A percentile compares a stretch with the other conserved stretches of the same genome.
Evolutionary conservation across 1,140 invertebrate genomes (phyloP).

Genomic region (Eueides isabella): DNA sequence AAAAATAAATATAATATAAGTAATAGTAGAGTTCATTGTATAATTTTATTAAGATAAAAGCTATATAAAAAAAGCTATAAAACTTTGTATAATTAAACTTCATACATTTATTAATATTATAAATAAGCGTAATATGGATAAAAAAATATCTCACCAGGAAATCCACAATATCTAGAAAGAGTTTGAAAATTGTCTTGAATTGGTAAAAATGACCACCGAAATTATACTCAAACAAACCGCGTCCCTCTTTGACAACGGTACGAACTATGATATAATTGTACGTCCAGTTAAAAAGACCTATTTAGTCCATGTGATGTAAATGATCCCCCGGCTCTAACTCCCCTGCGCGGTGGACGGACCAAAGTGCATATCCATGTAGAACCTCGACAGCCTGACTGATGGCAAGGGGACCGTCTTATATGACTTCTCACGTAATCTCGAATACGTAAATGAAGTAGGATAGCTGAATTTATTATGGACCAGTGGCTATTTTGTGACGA

Average conservation of each 20-base stretch:
- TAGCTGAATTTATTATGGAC: conserved; percentile 24
- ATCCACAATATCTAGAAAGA: no score
- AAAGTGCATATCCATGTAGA: conserved; percentile 35
- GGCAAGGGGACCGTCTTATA: conserved; percentile 30
- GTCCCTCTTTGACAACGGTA: neutral
- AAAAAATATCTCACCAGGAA: no score
- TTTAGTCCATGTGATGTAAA: neutral
- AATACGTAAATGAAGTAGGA: conserved; percentile 26
- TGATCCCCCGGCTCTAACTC: neutral
- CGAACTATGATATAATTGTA: conserved; percentile 6
- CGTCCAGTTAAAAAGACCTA: conserved; percentile 1
- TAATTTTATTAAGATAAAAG: no score
- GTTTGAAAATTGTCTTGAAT: neutral
- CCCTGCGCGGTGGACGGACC: conserved; percentile 17
- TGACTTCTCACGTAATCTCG: conserved; percentile 28
- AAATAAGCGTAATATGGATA: no score
- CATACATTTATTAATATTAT: no score
- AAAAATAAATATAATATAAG: no score
- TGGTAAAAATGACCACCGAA: conserved; percentile 10
- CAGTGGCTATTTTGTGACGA: conserved; percentile 2
- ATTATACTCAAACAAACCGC: conserved; percentile 10
- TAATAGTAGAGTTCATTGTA: no score
- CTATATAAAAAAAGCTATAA: no score
- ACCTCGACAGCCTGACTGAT: conserved; percentile 34
- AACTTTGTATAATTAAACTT: no score